Base-by-base conservation (phyloP, 2,888 invertebrate species). In the Drosophila antonietae region DNA sequence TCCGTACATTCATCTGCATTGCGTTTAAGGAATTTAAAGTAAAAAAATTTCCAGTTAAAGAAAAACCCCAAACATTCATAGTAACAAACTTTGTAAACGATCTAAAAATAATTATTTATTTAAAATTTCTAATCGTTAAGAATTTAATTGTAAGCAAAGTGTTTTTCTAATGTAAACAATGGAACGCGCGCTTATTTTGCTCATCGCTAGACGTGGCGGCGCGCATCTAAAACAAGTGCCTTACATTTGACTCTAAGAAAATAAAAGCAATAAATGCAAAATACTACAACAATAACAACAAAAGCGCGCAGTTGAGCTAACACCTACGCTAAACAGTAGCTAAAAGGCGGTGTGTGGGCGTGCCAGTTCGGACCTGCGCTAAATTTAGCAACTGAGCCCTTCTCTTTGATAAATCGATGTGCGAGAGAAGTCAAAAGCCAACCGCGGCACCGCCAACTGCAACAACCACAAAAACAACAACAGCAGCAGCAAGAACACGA, bases 351-450 rank as follows among this genome's bases (percentile, higher is more conserved):
- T 64, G 58, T 18, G 70, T 68, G 66, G 73, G 73, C 75, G 69
- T 79, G 66, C 31, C 52, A 46, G 28, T 47, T 71, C 44, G 56
- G 52, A 58, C 43, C 43, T 53, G 57, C 33, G 67, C 73, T 82
- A 78, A 58, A 74, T 73, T 72, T 80, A 82, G 81, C 68, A 39
- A 56, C 15, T 63, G 68, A 75, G 60, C 79, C 51, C 68, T 63
- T 71, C 68, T 73, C 76, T 74, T 84, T 87, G 86, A 87, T 69
- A 86, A 86, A 86, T 86, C 88, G 85, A 86, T 86, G 83, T 75
- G 71, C 72, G 69, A 80, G 74, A 63, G 67, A 66, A 73, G 70
- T 58, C 61, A 60, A 72, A 73, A 57, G 39, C 43, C 28, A 74
- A 39, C 33, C 39, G 59, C 41, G 49, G 35, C 59, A 56, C 51